Conservation (phyloP, 2,797 vertebrate species). For the Psittacula echo region DNA sequence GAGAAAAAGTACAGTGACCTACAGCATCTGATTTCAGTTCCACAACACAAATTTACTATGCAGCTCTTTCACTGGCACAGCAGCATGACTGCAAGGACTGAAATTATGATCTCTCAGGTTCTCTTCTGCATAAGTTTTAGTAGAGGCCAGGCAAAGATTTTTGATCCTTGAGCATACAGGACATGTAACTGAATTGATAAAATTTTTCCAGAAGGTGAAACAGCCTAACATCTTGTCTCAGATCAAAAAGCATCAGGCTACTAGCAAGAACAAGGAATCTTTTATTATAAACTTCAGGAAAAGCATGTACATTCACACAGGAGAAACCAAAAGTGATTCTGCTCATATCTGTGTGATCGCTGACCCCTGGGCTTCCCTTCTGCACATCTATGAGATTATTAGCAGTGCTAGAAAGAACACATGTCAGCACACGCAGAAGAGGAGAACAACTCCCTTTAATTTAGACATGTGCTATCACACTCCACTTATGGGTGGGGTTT, state of each 20-base stretch:
- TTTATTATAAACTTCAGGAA: background rate
- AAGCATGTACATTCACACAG: fast-evolving
- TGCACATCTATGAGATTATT: background rate
- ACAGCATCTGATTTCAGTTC: background rate
- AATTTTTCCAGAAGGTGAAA: background rate
- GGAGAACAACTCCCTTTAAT: background rate
- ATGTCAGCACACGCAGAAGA: background rate
- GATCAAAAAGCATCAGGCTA: background rate
- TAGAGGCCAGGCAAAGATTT: background rate
- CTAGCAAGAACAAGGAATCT: background rate
- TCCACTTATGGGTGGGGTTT: background rate
- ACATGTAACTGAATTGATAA: fast-evolving
- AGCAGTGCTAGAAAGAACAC: background rate
- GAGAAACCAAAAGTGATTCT: background rate
- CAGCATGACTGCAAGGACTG: fast-evolving
- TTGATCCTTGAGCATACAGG: background rate
- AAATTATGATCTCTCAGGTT: fast-evolving
- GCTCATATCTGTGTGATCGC: background rate
- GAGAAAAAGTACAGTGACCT: fast-evolving
- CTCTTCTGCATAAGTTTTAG: background rate
- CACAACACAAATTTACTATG: background rate
- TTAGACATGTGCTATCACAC: background rate
- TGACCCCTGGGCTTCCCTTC: background rate
- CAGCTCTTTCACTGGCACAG: background rate
- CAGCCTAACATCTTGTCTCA: background rate